These are phyloP conservation scores for Arnoldichthys spilopterus DNA, from an alignment of 2,797 vertebrate species.

Conservation along the genomic window DNA sequence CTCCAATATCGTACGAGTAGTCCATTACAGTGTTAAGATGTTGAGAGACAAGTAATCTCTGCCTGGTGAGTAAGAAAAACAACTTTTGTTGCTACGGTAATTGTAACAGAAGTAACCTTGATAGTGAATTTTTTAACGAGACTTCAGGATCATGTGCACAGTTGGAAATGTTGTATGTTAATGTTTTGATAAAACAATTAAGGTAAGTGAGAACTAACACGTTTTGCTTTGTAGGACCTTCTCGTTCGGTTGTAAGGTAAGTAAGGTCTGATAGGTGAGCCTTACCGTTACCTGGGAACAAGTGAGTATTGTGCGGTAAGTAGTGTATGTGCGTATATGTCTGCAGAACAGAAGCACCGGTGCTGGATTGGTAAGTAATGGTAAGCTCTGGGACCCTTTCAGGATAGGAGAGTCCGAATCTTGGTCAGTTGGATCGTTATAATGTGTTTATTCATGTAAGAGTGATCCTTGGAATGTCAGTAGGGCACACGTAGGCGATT, in stretches of 20 bases:
- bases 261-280: conserved; percentile 65
- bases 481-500: neutral
- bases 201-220: conserved; percentile 78
- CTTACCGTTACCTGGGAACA: conserved; percentile 59
- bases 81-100: conserved; percentile 79
- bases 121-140: conserved; percentile 56
- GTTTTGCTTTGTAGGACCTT: conserved; percentile 72
- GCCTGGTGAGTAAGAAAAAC: conserved; percentile 82
- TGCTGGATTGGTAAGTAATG: conserved; percentile 67
- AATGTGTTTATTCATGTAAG: neutral
- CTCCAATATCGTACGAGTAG: conserved; percentile 80
- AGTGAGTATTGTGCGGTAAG: too few species aligned
- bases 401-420: neutral
- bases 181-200: conserved; percentile 69
- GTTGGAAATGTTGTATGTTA: conserved; percentile 79
- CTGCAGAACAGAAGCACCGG: conserved; percentile 58
- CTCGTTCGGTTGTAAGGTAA: conserved; percentile 67
- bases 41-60: conserved; percentile 84
- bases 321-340: conserved; percentile 72
- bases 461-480: neutral
- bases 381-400: conserved; percentile 62
- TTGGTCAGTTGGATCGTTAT: neutral
- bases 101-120: conserved; percentile 43
- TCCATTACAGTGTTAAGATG: conserved; percentile 82
- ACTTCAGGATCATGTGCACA: conserved; percentile 57